phyloP scores from a whole-genome alignment of 2,113 vertebrate genomes.

The Pontoporia blainvillei region DNA sequence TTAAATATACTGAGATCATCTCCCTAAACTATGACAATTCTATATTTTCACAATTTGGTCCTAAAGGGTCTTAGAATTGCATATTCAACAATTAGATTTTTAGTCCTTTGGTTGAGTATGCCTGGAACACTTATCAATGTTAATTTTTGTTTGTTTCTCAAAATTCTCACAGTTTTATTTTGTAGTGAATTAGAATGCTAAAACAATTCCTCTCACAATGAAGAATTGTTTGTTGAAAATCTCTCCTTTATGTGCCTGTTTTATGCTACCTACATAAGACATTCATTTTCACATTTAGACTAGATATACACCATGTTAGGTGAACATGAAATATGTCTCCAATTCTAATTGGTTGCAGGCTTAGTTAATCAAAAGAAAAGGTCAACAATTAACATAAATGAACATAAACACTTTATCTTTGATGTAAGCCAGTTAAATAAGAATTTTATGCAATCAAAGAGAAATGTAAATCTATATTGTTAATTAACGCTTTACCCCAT shows the following conservation, averaged over 20 bases:
- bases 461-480: background rate
- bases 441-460: slow-evolving; percentile 26
- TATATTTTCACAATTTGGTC: background rate
- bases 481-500: background rate
- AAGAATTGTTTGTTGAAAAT: background rate
- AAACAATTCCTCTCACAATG: background rate
- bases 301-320: background rate
- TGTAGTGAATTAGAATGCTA: background rate
- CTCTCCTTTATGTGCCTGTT: background rate
- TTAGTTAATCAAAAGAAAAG: slow-evolving; percentile 53
- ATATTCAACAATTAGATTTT: background rate
- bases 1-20: background rate
- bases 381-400: slow-evolving; percentile 49
- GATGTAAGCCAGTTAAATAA: slow-evolving; percentile 22
- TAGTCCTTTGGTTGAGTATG: background rate
- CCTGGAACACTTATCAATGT: background rate
- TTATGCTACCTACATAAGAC: background rate
- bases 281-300: background rate
- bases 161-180: background rate
- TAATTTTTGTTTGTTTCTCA: background rate
- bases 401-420: background rate
- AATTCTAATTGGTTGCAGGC: background rate
- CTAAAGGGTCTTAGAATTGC: background rate
- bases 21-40: background rate
- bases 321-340: background rate